phyloP scores from a whole-genome alignment of 1,140 invertebrate genomes.

The Drosophila novamexicana region DNA sequence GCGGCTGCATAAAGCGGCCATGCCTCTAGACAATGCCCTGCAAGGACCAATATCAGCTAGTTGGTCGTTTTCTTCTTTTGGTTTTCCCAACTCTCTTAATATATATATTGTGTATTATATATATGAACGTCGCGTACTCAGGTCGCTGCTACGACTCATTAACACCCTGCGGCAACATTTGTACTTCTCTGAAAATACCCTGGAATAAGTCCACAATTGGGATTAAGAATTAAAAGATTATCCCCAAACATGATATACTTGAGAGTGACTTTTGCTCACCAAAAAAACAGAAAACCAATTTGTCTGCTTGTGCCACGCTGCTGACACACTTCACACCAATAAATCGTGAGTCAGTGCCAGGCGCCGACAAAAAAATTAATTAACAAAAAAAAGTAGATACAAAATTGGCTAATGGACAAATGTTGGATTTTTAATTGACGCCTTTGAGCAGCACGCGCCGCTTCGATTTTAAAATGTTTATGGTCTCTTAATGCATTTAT shows the following conservation, averaged over 20 bases:
- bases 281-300: conserved; percentile 17
- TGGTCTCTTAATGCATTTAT: conserved; percentile 22
- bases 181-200: conserved; percentile 9
- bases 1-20: conserved; percentile 41
- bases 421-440: conserved; percentile 69
- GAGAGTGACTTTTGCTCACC: background rate
- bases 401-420: conserved; percentile 63
- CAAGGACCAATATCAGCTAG: conserved; percentile 43
- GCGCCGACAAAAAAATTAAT: conserved; percentile 22
- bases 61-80: conserved; percentile 18
- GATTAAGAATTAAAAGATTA: conserved; percentile 29
- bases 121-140: conserved; percentile 49
- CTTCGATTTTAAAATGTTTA: conserved; percentile 43
- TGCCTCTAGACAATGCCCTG: conserved; percentile 15
- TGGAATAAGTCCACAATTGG: conserved; percentile 12
- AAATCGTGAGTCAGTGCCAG: conserved; percentile 57
- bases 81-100: conserved; percentile 14
- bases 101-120: background rate
- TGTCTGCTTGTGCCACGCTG: conserved; percentile 20
- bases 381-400: conserved; percentile 14
- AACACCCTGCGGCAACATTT: conserved; percentile 66
- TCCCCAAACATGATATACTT: conserved; percentile 10
- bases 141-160: conserved; percentile 52
- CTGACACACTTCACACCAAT: conserved; percentile 69
- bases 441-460: conserved; percentile 74